Evolutionary conservation across 2,888 invertebrate species (phyloP).

Genomic region (Panopea generosa): DNA sequence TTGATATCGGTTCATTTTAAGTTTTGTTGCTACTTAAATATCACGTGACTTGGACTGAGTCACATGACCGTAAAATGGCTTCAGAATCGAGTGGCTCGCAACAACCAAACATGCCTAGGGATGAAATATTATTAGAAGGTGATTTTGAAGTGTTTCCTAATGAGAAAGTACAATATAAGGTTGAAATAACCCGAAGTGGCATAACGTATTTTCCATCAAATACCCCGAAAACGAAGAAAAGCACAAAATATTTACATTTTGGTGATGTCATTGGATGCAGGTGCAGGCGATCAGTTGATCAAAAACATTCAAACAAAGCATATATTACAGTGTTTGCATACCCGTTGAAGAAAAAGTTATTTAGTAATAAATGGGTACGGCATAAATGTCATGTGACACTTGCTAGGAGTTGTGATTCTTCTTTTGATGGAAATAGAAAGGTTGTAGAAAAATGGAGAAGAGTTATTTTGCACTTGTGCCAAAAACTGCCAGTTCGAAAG

Average conservation of each 20-base stretch:
- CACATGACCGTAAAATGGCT: conserved; percentile 66
- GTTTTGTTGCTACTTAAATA: background rate
- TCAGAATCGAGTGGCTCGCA: conserved; percentile 29
- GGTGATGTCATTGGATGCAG: conserved; percentile 82
- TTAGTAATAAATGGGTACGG: conserved; percentile 74
- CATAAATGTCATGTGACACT: conserved; percentile 73
- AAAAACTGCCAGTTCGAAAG: conserved; percentile 45
- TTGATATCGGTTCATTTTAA: too few relatives aligned
- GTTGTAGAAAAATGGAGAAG: conserved; percentile 72
- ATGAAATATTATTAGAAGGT: conserved; percentile 70
- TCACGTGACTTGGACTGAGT: conserved; percentile 34
- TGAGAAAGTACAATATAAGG: conserved; percentile 65
- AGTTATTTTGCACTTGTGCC: conserved; percentile 60
- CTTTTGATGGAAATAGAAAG: conserved; percentile 77
- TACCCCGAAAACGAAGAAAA: conserved; percentile 53
- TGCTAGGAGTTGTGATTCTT: conserved; percentile 59
- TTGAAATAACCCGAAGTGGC: conserved; percentile 68
- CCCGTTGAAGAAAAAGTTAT: conserved; percentile 77
- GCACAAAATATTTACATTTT: conserved; percentile 69
- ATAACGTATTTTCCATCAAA: conserved; percentile 66
- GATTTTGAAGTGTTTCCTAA: conserved; percentile 73
- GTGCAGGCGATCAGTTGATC: conserved; percentile 69
- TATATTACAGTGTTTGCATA: conserved; percentile 81
- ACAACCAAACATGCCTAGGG: conserved; percentile 68
- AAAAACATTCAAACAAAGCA: conserved; percentile 60